Evolutionary conservation across 2,797 vertebrate genomes (phyloP), one percentile per base, ranked within the genome.

Genomic region (Pseudocheirus occidentalis): DNA sequence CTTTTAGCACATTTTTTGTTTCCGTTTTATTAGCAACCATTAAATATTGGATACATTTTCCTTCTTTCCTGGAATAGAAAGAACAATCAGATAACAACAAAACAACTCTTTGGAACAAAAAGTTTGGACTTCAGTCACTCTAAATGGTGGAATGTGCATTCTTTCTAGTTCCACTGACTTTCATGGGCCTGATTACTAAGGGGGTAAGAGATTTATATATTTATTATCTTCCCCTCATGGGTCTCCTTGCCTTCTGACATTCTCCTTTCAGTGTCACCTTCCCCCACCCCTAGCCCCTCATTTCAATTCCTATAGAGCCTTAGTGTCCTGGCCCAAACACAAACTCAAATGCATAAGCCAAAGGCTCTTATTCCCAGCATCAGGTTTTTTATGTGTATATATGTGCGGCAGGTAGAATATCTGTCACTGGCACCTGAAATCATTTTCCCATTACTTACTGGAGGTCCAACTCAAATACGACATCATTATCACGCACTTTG

Each of bases 61-160:
- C 94, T 13, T 95, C 16, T 31, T 14, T 0, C 0, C 96, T 97
- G 94, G 55, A 92, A 97, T 95, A 97, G 31, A 97, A 55, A 28
- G 66, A 94, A 24, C n/a, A 92, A 4, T n/a, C 7, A 29, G 21
- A 50, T 1, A 50, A 29, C 0, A 18, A 1, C 40, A 14, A 55
- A 62, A 90, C 54, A 66, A 3, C 0, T 34, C 27, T 0, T 0
- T 53, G 1, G 46, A 11, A 91, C 2, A 91, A 90, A 93, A 52
- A 5, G 52, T 40, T n/a, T 27, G 21, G 21, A 87, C 40, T 50
- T 50, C 40, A 93, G 28, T 0, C 0, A n/a, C 9, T 91, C 94
- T 28, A 31, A 16, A 53, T 28, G 27, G 57, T 40, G 31, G 62
- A 62, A 94, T 91, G 46, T 7, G n/a, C 1, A 34, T 3, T 87